phyloP scores from a whole-genome alignment of 1,140 invertebrate genomes.

The Oryzaephilus surinamensis region DNA sequence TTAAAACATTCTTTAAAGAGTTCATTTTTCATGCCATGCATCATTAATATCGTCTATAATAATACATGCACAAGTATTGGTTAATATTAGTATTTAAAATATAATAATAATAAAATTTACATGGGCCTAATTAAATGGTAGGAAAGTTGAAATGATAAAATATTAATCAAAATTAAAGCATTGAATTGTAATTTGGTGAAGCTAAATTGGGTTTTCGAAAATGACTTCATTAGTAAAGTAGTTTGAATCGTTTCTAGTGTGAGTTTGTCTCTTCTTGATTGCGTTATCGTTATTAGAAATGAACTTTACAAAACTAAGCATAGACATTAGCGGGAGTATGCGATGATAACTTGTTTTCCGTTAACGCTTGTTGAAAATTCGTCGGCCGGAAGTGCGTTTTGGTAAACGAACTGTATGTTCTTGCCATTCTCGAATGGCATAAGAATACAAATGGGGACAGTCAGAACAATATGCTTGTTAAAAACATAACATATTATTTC shows the following conservation, averaged over 20 bases:
- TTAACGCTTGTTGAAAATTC: constrained; percentile 10
- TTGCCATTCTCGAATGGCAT: constrained; percentile 4
- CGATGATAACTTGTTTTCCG: constrained; percentile 6
- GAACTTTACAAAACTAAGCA: constrained; percentile 12
- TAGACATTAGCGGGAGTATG: constrained; percentile 8
- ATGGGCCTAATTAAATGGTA: no score
- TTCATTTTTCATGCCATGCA: no score
- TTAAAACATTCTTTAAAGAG: no score
- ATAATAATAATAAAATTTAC: no score
- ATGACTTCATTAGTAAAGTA: constrained; percentile 15
- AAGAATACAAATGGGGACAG: constrained; percentile 7
- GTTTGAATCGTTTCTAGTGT: constrained; percentile 12
- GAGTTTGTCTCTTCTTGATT: constrained; percentile 11
- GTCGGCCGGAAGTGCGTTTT: constrained; percentile 8
- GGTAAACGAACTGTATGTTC: constrained; percentile 8
- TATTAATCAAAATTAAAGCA: constrained; percentile 16
- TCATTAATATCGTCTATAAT: no score
- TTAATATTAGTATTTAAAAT: no score
- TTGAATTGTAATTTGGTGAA: constrained; percentile 13
- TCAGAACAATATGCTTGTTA: constrained; percentile 7
- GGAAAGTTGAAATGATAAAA: constrained; percentile 10
- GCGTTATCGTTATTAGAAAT: constrained; percentile 14
- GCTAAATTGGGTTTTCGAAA: constrained; percentile 12
- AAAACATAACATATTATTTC: constrained; percentile 10
- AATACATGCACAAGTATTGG: no score